Evolutionary conservation across 2,113 vertebrate genomes (phyloP).

Genomic region (Spea bombifrons): DNA sequence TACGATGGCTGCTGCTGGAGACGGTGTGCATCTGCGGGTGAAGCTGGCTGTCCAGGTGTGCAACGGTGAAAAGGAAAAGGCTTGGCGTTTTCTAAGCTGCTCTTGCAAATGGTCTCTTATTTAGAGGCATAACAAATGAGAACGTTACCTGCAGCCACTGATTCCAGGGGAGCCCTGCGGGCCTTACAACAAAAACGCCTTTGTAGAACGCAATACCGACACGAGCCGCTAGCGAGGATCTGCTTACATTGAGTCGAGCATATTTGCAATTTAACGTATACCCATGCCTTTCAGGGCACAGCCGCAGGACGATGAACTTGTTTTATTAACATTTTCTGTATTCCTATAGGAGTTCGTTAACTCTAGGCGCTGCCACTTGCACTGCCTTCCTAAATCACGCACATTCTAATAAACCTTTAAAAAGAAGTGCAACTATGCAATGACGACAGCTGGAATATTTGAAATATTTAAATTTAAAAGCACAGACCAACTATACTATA

Average conservation of each 20-base stretch:
- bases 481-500: too few relatives aligned
- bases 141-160: conserved; percentile 62
- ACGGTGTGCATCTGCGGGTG: not conserved
- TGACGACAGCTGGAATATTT: too few relatives aligned
- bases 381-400: too few relatives aligned
- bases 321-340: too few relatives aligned
- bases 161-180: conserved; percentile 75
- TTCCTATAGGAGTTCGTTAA: too few relatives aligned
- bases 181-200: conserved; percentile 75
- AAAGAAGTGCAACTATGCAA: too few relatives aligned
- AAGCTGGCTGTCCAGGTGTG: not conserved
- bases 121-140: not conserved
- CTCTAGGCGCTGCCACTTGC: too few relatives aligned
- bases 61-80: not conserved
- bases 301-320: too few relatives aligned
- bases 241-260: conserved; percentile 59
- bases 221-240: conserved; percentile 61
- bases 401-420: too few relatives aligned
- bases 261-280: conserved; percentile 63
- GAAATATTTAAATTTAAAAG: too few relatives aligned
- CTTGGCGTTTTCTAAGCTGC: not conserved
- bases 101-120: not conserved
- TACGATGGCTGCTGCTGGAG: not conserved
- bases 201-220: conserved; percentile 67
- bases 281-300: conserved; percentile 46